phyloP scores from a whole-genome alignment of 2,888 invertebrate species.

The Drosophila anomalipes region DNA sequence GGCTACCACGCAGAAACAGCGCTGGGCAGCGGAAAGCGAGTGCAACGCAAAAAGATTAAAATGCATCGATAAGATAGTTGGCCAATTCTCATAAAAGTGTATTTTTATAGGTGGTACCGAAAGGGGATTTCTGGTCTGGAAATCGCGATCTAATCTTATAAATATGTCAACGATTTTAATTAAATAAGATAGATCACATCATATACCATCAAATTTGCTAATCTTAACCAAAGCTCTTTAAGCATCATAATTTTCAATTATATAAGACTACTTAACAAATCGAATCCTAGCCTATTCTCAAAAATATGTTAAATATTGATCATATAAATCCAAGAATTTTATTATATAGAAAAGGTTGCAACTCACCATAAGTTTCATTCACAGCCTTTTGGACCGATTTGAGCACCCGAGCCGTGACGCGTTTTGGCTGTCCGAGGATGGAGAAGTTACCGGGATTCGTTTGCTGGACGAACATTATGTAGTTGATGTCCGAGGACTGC shows the following conservation, averaged over 20 bases:
- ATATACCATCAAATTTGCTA: neutral
- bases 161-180: neutral
- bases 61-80: slow-evolving; percentile 37
- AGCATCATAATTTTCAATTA: neutral
- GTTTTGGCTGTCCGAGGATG: slow-evolving; percentile 85
- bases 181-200: neutral
- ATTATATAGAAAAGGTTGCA: neutral
- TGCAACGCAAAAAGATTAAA: slow-evolving; percentile 46
- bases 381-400: slow-evolving; percentile 84
- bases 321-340: neutral
- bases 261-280: neutral
- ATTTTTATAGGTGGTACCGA: neutral
- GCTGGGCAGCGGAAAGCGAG: slow-evolving; percentile 29
- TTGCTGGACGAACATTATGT: slow-evolving; percentile 85
- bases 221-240: neutral
- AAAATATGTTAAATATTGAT: neutral
- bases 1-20: slow-evolving; percentile 32
- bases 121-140: neutral
- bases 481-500: slow-evolving; percentile 81
- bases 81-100: slow-evolving; percentile 4
- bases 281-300: neutral
- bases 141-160: neutral
- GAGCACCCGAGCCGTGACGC: slow-evolving; percentile 82
- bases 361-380: slow-evolving; percentile 86
- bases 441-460: slow-evolving; percentile 84